phyloP scores from a whole-genome alignment of 2,113 vertebrate genomes.

The Trachemys scripta region DNA sequence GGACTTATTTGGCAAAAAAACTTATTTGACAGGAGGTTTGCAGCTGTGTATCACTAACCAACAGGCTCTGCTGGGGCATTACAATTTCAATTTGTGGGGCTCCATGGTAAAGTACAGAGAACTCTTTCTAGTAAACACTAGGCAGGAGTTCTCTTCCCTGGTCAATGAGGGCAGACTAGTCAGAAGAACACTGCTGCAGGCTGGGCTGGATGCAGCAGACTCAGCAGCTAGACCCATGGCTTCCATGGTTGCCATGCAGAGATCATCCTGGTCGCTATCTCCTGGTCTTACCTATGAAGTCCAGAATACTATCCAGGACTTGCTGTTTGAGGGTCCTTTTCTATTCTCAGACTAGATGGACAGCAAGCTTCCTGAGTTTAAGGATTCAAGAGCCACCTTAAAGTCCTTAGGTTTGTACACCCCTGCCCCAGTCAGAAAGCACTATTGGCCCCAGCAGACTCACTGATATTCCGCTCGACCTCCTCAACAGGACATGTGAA shows the following conservation, averaged over 20 bases:
- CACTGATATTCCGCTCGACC: background rate
- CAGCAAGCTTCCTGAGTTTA: background rate
- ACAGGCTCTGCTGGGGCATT: background rate
- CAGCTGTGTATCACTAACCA: background rate
- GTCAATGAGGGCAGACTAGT: background rate
- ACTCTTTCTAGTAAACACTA: background rate
- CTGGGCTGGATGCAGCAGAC: too few relatives aligned
- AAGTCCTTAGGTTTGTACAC: background rate
- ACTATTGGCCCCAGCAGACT: background rate
- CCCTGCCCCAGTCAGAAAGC: background rate
- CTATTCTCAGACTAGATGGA: background rate
- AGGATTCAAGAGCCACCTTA: background rate
- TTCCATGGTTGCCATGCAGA: background rate
- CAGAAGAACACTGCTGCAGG: background rate
- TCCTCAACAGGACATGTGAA: background rate
- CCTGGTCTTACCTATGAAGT: background rate
- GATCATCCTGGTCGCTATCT: background rate
- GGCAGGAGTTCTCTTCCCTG: background rate
- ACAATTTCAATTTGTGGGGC: background rate
- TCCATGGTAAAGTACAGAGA: background rate
- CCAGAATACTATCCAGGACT: background rate
- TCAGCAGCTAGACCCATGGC: background rate
- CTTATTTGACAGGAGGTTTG: background rate
- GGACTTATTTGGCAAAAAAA: background rate
- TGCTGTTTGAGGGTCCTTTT: background rate